A percentile compares a stretch with the other conserved stretches of the same genome.
Conservation (phyloP, 2,888 invertebrate genomes). For the Drosophila tripunctata region DNA sequence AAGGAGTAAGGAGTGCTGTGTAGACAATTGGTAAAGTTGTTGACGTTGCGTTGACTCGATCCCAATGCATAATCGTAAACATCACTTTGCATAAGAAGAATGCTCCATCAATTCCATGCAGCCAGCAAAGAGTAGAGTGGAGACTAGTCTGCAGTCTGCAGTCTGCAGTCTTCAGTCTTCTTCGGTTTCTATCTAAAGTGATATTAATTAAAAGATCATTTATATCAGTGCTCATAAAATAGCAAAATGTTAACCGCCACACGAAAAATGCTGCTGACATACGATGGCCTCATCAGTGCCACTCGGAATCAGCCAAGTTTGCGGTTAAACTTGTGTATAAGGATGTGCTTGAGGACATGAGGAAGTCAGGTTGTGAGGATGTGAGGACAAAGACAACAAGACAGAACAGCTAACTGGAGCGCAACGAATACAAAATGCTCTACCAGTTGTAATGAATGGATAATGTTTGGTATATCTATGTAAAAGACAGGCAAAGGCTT, state of each 20-base stretch:
- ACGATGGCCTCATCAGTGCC: conserved; percentile 79
- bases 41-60: conserved; percentile 53
- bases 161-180: background rate
- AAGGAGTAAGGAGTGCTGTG: no score
- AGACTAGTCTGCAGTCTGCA: no score
- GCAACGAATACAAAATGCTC: background rate
- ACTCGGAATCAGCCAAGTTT: conserved; percentile 70
- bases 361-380: no score
- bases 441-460: background rate
- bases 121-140: no score
- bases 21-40: conserved; percentile 52
- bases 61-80: conserved; percentile 75
- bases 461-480: background rate
- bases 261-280: conserved; percentile 59
- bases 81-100: conserved; percentile 82
- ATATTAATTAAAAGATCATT: conserved; percentile 81
- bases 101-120: conserved; percentile 82
- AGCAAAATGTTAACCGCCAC: conserved; percentile 72
- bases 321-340: conserved; percentile 32
- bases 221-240: conserved; percentile 80
- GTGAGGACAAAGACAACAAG: conserved; percentile 8
- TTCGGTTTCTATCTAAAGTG: conserved; percentile 72
- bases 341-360: no score
- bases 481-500: no score
- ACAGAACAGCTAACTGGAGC: background rate